A percentile compares a stretch with the other conserved stretches of the same genome.
These are phyloP conservation scores for Xiphias gladius DNA, from an alignment of 2,113 vertebrate species.

Conservation along the genomic window DNA sequence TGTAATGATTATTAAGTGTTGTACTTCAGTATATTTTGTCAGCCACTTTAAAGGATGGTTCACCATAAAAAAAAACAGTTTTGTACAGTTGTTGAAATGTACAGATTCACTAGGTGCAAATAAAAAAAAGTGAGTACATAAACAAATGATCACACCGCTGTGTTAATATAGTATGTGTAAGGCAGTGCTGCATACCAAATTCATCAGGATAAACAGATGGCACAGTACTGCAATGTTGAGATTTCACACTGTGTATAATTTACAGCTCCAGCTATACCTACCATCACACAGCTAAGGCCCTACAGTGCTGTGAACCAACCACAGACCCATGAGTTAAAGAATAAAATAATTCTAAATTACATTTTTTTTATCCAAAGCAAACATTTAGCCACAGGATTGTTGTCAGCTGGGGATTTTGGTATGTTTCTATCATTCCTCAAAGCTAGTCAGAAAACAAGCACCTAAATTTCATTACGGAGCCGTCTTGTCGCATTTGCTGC, in stretches of 20 bases:
- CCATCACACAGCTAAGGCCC: conserved; percentile 39
- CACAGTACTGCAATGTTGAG: conserved; percentile 53
- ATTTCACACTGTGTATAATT: conserved; percentile 78
- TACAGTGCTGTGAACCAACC: conserved; percentile 40
- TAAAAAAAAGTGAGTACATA: neutral
- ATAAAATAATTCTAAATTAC: neutral
- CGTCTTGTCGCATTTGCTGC: conserved; percentile 63
- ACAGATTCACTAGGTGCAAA: neutral
- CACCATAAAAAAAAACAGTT: neutral
- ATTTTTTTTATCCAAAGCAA: conserved; percentile 28
- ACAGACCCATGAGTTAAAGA: conserved; percentile 33
- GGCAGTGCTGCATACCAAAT: conserved; percentile 48
- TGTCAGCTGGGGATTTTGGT: conserved; percentile 10
- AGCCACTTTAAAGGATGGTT: neutral
- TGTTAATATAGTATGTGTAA: conserved; percentile 37
- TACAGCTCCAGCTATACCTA: conserved; percentile 68
- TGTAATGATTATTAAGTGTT: neutral
- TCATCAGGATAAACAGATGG: conserved; percentile 64
- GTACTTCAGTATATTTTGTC: neutral
- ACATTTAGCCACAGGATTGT: conserved; percentile 45
- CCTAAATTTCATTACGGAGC: conserved; percentile 54
- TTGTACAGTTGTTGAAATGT: neutral
- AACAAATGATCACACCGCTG: conserved; percentile 35
- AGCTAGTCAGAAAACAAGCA: conserved; percentile 49
- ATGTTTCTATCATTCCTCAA: conserved; percentile 43